phyloP scores from a whole-genome alignment of 2,797 vertebrate genomes.

The Eulemur coronatus region DNA sequence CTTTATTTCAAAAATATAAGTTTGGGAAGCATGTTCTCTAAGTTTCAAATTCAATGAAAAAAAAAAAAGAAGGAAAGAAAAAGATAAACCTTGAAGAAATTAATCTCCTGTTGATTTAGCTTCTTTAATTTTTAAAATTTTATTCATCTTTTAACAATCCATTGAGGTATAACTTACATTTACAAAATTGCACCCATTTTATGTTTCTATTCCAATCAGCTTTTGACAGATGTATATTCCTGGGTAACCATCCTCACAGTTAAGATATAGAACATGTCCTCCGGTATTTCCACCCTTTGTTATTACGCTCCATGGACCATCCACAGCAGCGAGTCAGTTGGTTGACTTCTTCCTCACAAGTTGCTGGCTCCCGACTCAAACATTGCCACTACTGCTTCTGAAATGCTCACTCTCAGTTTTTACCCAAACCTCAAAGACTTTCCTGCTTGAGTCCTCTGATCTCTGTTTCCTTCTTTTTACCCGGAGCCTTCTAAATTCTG shows the following conservation, averaged over 20 bases:
- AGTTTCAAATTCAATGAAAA: constrained; percentile 7
- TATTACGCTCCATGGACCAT: background rate
- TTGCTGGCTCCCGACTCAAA: background rate
- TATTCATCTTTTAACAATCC: background rate
- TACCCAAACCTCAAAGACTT: background rate
- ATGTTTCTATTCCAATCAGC: background rate
- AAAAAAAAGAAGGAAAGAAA: background rate
- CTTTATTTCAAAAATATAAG: background rate
- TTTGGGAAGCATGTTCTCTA: background rate
- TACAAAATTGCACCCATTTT: background rate
- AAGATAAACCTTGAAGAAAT: background rate
- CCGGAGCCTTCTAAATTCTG: background rate
- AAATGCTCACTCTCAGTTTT: background rate
- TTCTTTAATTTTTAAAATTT: background rate
- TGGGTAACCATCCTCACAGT: background rate
- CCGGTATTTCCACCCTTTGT: background rate
- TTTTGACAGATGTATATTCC: background rate
- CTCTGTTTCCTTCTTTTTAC: background rate
- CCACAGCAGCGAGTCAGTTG: background rate
- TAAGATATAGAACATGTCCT: background rate
- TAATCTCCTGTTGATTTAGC: background rate
- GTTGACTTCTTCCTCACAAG: background rate
- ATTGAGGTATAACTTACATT: background rate
- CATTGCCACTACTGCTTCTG: background rate
- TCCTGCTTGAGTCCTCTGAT: background rate